Conservation (phyloP, 2,888 invertebrate species). For the Silvanus unidentatus region DNA sequence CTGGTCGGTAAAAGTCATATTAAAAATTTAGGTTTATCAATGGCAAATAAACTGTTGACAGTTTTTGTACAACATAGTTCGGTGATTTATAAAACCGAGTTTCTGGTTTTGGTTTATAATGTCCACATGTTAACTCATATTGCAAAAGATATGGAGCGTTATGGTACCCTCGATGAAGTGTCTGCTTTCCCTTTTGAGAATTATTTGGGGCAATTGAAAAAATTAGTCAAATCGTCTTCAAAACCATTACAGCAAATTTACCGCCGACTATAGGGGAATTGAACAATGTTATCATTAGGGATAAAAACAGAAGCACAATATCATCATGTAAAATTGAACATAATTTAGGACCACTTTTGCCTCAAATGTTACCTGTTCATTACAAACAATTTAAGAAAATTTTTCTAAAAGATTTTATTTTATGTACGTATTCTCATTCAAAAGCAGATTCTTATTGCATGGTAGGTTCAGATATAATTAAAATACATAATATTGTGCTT, state of each 20-base stretch:
- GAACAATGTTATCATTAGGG: not conserved
- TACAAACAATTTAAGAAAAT: slow-evolving; percentile 5
- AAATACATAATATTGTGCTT: slow-evolving; percentile 8
- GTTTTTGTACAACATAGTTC: slow-evolving; percentile 10
- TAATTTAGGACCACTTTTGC: not conserved
- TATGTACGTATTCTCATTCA: not conserved
- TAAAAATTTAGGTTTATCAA: slow-evolving; percentile 5
- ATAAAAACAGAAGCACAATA: not conserved
- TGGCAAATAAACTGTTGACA: slow-evolving; percentile 8
- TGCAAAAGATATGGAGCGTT: slow-evolving; percentile 9
- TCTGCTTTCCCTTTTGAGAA: slow-evolving; percentile 11
- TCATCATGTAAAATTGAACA: not conserved
- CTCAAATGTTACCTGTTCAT: not conserved
- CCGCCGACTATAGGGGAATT: slow-evolving; percentile 5
- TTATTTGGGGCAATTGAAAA: slow-evolving; percentile 9
- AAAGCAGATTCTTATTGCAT: slow-evolving; percentile 6
- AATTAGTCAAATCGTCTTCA: slow-evolving; percentile 5
- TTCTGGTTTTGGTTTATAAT: slow-evolving; percentile 13
- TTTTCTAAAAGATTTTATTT: slow-evolving; percentile 1
- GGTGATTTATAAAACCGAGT: slow-evolving; percentile 11
- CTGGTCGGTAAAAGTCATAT: slow-evolving; percentile 6
- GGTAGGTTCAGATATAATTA: slow-evolving; percentile 2
- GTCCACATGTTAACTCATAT: slow-evolving; percentile 13
- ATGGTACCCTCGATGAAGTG: slow-evolving; percentile 11
- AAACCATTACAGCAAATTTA: slow-evolving; percentile 11